Conservation (phyloP, 2,888 invertebrate species). For the Drosophila putrida region DNA sequence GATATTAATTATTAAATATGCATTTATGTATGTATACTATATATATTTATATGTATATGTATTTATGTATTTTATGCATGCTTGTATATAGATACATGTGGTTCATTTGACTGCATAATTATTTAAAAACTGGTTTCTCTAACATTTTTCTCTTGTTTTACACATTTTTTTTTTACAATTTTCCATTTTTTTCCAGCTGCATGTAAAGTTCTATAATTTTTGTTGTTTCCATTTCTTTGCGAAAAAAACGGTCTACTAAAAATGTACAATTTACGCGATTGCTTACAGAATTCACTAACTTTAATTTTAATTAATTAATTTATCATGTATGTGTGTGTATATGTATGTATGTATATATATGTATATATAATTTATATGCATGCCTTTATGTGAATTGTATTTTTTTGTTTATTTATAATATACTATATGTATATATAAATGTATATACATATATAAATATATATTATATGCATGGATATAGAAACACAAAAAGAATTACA, state of each 20-base stretch:
- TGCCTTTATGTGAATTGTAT: constrained; percentile 15
- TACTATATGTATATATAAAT: constrained; percentile 15
- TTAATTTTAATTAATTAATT: constrained; percentile 21
- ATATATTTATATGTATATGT: constrained; percentile 14
- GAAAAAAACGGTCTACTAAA: constrained; percentile 69
- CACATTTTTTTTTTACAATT: constrained; percentile 37
- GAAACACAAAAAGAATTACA: constrained; percentile 67
- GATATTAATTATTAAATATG: constrained; percentile 33
- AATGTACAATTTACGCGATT: constrained; percentile 70
- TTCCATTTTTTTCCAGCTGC: constrained; percentile 18
- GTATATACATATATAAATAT: constrained; percentile 9
- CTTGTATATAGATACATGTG: constrained; percentile 35
- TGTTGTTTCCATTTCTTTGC: constrained; percentile 20
- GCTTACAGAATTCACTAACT: constrained; percentile 64
- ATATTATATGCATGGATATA: constrained; percentile 18
- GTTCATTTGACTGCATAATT: constrained; percentile 23
- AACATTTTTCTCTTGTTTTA: constrained; percentile 17
- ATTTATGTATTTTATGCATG: constrained; percentile 27
- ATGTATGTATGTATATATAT: constrained; percentile 18
- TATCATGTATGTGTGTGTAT: constrained; percentile 11
- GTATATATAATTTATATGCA: constrained; percentile 24
- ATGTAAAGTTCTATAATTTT: constrained; percentile 17
- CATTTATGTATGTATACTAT: constrained; percentile 19
- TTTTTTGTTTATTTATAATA: constrained; percentile 7
- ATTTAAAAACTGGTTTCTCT: constrained; percentile 51